Evolutionary conservation across 2,888 invertebrate species (phyloP).

Genomic region (Hydropsyche betteni): DNA sequence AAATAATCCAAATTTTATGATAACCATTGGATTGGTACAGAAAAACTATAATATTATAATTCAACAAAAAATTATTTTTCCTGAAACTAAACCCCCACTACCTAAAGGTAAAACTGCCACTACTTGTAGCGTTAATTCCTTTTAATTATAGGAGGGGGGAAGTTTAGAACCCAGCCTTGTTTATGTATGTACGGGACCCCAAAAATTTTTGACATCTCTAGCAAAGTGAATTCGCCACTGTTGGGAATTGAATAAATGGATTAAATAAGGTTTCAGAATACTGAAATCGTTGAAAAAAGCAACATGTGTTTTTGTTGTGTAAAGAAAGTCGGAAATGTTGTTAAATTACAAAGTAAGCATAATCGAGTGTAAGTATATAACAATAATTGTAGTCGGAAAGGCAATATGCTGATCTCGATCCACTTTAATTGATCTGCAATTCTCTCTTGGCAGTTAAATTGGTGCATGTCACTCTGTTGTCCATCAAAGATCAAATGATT

Average conservation of each 20-base stretch:
- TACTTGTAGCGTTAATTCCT: too few species aligned
- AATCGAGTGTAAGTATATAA: background rate
- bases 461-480: background rate
- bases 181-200: too few species aligned
- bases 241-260: background rate
- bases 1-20: too few species aligned
- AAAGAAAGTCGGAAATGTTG: background rate
- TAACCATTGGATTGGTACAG: too few species aligned
- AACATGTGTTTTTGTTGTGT: background rate
- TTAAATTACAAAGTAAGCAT: background rate
- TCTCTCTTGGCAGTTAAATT: constrained; percentile 12
- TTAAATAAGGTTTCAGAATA: background rate
- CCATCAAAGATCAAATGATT: background rate
- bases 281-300: background rate
- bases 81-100: too few species aligned
- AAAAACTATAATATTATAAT: too few species aligned
- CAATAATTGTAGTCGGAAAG: background rate
- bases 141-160: too few species aligned
- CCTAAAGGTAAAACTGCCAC: too few species aligned
- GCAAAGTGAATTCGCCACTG: background rate
- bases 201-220: too few species aligned
- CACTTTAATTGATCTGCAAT: background rate
- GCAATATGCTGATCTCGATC: background rate
- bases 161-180: too few species aligned
- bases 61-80: too few species aligned